Conservation (phyloP, 2,888 invertebrate genomes). For the Lasioglossum vierecki region DNA sequence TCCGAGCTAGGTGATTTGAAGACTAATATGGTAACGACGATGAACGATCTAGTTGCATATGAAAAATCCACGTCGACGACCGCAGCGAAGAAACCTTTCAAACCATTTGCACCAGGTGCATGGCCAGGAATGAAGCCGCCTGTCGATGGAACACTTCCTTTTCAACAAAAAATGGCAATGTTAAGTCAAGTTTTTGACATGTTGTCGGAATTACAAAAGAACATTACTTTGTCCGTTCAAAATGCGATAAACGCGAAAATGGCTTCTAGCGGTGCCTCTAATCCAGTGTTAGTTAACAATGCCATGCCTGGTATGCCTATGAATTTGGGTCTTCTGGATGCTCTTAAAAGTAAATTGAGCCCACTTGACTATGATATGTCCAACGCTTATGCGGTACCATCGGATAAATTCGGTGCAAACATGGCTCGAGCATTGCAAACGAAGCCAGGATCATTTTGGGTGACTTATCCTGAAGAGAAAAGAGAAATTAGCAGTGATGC, state of each 20-base stretch:
- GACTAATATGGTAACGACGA: slow-evolving; percentile 75
- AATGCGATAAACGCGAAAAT: slow-evolving; percentile 60
- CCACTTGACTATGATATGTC: slow-evolving; percentile 52
- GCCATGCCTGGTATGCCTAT: slow-evolving; percentile 16
- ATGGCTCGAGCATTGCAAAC: slow-evolving; percentile 57
- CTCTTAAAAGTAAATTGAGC: slow-evolving; percentile 74
- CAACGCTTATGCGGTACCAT: slow-evolving; percentile 25
- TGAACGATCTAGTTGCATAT: slow-evolving; percentile 76
- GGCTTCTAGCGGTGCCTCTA: neutral
- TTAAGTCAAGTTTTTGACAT: slow-evolving; percentile 81
- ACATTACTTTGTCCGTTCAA: slow-evolving; percentile 74
- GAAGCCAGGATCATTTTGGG: slow-evolving; percentile 72
- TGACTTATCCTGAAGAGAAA: slow-evolving; percentile 71
- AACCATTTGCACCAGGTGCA: slow-evolving; percentile 71
- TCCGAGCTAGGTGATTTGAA: slow-evolving; percentile 76
- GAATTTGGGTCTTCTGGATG: slow-evolving; percentile 76
- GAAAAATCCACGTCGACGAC: slow-evolving; percentile 68
- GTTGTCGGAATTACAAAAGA: slow-evolving; percentile 79
- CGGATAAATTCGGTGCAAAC: slow-evolving; percentile 27
- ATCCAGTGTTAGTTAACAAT: slow-evolving; percentile 24
- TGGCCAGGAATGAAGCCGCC: slow-evolving; percentile 70
- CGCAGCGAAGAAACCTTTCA: slow-evolving; percentile 69
- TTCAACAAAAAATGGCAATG: slow-evolving; percentile 77
- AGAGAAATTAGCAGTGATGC: slow-evolving; percentile 64
- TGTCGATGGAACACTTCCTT: slow-evolving; percentile 74